Percentiles rank a stretch among this genome's conserved stretches.
These are phyloP conservation scores for Pseudomugil gertrudae DNA, from an alignment of 2,797 vertebrate species.

Conservation along the genomic window DNA sequence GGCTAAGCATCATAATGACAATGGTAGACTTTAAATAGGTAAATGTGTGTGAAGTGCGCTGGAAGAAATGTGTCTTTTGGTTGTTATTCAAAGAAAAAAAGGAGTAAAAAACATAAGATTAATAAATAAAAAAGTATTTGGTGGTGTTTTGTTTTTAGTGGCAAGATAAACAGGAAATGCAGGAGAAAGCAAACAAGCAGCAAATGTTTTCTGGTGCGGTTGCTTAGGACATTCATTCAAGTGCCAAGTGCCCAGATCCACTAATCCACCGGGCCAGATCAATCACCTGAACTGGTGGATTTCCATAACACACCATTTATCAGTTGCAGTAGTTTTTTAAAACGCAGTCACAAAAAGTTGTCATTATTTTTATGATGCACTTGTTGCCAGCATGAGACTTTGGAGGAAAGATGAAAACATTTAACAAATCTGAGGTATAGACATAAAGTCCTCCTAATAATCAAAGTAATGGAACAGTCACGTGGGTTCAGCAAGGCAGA, in stretches of 20 bases:
- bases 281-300: conserved; percentile 15
- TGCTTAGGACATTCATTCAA: neutral
- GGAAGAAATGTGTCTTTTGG: neutral
- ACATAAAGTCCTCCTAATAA: conserved; percentile 16
- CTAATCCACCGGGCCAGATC: neutral
- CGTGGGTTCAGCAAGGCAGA: neutral
- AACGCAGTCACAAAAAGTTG: conserved; percentile 18
- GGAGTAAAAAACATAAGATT: neutral
- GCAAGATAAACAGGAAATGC: neutral
- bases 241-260: neutral
- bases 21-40: neutral
- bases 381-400: conserved; percentile 13
- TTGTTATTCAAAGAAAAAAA: neutral
- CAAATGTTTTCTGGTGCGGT: neutral
- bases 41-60: neutral
- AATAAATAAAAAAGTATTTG: neutral
- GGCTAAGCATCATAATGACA: neutral
- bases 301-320: conserved; percentile 12
- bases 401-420: too few species aligned
- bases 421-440: too few species aligned
- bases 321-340: conserved; percentile 9
- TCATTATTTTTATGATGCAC: conserved; percentile 12
- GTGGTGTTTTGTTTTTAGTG: neutral
- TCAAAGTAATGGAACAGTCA: neutral
- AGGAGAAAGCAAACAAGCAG: neutral